These are phyloP conservation scores for Aphis craccivora DNA, from an alignment of 1,140 invertebrate species.

Conservation along the genomic window DNA sequence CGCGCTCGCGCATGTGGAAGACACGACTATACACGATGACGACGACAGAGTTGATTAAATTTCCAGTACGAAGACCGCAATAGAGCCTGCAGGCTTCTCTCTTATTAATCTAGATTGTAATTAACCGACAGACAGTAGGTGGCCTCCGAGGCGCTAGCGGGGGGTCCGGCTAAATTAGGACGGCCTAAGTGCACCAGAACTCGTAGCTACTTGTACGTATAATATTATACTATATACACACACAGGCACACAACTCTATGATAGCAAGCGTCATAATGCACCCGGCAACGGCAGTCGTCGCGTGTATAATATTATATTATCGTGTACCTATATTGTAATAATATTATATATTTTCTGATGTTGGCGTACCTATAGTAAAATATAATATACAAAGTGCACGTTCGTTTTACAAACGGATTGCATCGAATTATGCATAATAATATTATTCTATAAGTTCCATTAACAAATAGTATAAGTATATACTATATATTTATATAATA, in stretches of 20 bases:
- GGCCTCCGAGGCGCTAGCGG: slow-evolving; percentile 28
- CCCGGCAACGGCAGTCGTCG: not conserved
- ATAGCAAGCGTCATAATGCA: not conserved
- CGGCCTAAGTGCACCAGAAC: slow-evolving; percentile 49
- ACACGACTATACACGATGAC: not conserved
- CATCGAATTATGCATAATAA: not conserved
- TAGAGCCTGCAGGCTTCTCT: slow-evolving; percentile 20
- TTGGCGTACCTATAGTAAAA: not conserved
- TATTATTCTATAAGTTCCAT: not conserved
- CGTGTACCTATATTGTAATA: not conserved
- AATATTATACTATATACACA: not conserved
- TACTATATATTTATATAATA: not conserved
- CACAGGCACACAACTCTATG: not conserved
- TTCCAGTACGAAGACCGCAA: slow-evolving; percentile 40
- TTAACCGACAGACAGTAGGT: slow-evolving; percentile 57
- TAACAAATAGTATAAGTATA: not conserved
- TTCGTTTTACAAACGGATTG: not conserved
- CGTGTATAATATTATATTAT: not conserved
- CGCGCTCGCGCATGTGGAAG: not conserved
- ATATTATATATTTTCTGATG: not conserved
- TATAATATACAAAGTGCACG: not conserved
- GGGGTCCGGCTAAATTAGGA: slow-evolving; percentile 56
- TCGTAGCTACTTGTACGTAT: slow-evolving; percentile 39
- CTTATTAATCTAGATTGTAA: slow-evolving; percentile 57
- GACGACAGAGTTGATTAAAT: slow-evolving; percentile 53